phyloP scores from a whole-genome alignment of 2,797 vertebrate genomes.

The Cephalopachus bancanus region DNA sequence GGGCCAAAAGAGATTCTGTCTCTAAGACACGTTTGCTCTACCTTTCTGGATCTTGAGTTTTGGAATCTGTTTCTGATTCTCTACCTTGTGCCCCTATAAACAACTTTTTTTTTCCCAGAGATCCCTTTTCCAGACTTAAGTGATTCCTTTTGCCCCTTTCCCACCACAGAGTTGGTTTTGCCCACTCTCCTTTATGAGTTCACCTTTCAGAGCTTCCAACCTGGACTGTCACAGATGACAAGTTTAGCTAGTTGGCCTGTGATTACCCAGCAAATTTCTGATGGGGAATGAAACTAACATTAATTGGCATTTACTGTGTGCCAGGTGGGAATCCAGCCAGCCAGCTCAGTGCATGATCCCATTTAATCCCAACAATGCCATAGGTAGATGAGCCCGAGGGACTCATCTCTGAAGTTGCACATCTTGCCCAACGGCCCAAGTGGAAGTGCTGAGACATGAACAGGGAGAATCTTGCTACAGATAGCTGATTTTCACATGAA shows the following conservation, averaged over 20 bases:
- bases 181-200: not conserved
- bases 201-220: not conserved
- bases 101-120: not conserved
- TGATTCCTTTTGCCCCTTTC: not conserved
- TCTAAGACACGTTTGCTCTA: not conserved
- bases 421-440: not conserved
- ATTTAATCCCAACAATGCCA: not conserved
- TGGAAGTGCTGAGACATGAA: not conserved
- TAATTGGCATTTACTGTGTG: not conserved
- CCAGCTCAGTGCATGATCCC: not conserved
- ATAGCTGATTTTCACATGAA: not conserved
- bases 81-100: not conserved
- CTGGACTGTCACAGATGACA: not conserved
- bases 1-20: not conserved
- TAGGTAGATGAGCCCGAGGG: not conserved
- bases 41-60: not conserved
- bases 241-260: not conserved
- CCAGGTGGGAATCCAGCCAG: not conserved
- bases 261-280: constrained; percentile 11
- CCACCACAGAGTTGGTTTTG: not conserved
- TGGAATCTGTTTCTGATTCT: not conserved
- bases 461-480: not conserved
- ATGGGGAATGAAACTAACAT: not conserved
- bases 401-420: not conserved
- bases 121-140: not conserved